Evolutionary conservation across 2,888 invertebrate genomes (phyloP).

Genomic region (Nineta flava): DNA sequence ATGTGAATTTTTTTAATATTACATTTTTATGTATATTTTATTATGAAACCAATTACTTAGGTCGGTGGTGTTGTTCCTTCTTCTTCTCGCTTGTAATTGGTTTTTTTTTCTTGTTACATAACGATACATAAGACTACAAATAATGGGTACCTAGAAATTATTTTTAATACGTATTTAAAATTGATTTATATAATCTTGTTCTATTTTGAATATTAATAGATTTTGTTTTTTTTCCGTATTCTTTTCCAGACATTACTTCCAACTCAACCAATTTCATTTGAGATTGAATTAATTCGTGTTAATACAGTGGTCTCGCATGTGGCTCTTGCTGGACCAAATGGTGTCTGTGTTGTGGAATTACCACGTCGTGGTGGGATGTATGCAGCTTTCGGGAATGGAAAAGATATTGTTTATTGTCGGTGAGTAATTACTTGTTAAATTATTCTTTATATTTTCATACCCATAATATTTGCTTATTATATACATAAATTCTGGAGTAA

Average conservation of each 20-base stretch:
- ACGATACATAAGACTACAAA: too few relatives aligned
- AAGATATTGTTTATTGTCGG: constrained; percentile 52
- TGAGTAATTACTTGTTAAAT: constrained; percentile 38
- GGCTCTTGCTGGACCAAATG: constrained; percentile 51
- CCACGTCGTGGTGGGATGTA: constrained; percentile 56
- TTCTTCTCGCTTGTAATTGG: too few relatives aligned
- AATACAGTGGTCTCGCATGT: constrained; percentile 50
- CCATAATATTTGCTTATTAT: neutral
- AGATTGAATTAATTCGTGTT: constrained; percentile 46
- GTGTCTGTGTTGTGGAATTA: constrained; percentile 52
- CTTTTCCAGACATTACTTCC: constrained; percentile 50
- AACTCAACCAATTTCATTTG: constrained; percentile 48
- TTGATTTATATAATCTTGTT: too few relatives aligned
- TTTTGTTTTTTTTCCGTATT: neutral
- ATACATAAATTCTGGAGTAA: neutral
- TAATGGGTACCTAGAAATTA: too few relatives aligned
- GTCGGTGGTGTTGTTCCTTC: too few relatives aligned
- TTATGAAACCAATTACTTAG: neutral
- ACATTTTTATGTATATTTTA: neutral
- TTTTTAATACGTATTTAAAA: too few relatives aligned
- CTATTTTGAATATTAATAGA: too few relatives aligned
- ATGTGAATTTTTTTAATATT: neutral
- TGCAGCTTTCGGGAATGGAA: constrained; percentile 50
- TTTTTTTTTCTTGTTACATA: too few relatives aligned
- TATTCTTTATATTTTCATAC: too few relatives aligned